Conservation (phyloP, 2,797 vertebrate genomes). For the Tinamus major region DNA sequence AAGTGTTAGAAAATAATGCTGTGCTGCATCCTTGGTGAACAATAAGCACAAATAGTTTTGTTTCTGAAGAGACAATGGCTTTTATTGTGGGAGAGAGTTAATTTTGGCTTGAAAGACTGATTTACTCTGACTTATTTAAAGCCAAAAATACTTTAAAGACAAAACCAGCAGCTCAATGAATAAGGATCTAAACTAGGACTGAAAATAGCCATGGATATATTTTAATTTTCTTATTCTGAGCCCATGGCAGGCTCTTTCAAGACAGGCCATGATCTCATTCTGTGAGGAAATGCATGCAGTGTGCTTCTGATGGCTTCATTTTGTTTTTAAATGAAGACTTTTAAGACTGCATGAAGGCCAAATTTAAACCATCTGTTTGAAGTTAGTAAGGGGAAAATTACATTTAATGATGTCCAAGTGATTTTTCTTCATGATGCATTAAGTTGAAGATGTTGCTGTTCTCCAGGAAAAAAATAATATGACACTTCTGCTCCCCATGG, state of each 20-base stretch:
- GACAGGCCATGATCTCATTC: neutral
- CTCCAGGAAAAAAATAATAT: neutral
- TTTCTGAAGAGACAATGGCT: neutral
- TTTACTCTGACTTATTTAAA: conserved; percentile 23
- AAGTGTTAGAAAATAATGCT: neutral
- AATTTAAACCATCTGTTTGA: neutral
- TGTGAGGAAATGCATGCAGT: neutral
- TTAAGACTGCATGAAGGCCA: neutral
- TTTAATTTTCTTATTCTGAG: neutral
- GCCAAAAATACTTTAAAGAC: neutral
- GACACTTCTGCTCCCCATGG: neutral
- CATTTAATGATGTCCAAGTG: neutral
- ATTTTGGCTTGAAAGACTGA: neutral
- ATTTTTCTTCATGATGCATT: neutral
- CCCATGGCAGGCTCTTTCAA: neutral
- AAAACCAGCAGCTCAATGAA: neutral
- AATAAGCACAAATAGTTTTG: neutral
- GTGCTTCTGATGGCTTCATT: neutral
- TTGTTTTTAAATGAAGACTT: neutral
- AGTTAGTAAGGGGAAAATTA: neutral
- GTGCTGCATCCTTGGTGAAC: neutral
- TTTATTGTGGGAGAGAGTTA: neutral
- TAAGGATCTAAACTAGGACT: neutral
- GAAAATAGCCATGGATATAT: neutral
- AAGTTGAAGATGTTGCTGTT: neutral